Conservation (phyloP, 2,888 invertebrate genomes). For the Tetragnatha montana region DNA sequence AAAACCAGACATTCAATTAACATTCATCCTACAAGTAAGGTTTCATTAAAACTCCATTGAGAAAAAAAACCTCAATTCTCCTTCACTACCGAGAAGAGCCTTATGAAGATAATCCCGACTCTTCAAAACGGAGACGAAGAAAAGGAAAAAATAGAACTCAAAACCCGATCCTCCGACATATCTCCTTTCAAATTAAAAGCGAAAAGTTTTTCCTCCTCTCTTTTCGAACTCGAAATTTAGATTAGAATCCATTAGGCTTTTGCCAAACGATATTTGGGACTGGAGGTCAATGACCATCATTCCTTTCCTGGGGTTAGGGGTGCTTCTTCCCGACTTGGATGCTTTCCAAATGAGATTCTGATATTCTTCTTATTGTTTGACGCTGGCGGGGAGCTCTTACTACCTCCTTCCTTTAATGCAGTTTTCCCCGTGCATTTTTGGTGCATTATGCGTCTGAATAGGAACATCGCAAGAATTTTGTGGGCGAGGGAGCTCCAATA, state of each 20-base stretch:
- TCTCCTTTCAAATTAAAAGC: not conserved
- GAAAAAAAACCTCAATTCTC: not conserved
- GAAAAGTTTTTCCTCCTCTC: not conserved
- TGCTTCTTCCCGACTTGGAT: constrained; percentile 17
- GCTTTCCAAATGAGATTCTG: constrained; percentile 42
- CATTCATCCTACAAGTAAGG: not conserved
- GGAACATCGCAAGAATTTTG: too few species aligned
- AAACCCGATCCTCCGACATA: not conserved
- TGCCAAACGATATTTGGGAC: constrained; percentile 10
- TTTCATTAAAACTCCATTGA: not conserved
- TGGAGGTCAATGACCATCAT: constrained; percentile 52
- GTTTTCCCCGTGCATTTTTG: not conserved
- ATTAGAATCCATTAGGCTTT: constrained; percentile 9
- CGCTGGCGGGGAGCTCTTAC: constrained; percentile 9
- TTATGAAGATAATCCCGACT: not conserved
- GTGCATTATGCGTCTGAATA: not conserved
- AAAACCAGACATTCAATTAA: too few species aligned
- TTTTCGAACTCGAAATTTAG: not conserved
- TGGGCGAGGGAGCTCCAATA: too few species aligned
- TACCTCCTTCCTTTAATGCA: not conserved
- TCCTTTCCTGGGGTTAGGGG: constrained; percentile 5
- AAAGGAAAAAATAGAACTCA: not conserved
- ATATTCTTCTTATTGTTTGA: not conserved
- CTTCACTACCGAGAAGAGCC: not conserved
- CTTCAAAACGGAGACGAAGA: not conserved